These are phyloP conservation scores for Ptyas mucosa DNA, from an alignment of 2,113 vertebrate genomes.

Conservation along the genomic window DNA sequence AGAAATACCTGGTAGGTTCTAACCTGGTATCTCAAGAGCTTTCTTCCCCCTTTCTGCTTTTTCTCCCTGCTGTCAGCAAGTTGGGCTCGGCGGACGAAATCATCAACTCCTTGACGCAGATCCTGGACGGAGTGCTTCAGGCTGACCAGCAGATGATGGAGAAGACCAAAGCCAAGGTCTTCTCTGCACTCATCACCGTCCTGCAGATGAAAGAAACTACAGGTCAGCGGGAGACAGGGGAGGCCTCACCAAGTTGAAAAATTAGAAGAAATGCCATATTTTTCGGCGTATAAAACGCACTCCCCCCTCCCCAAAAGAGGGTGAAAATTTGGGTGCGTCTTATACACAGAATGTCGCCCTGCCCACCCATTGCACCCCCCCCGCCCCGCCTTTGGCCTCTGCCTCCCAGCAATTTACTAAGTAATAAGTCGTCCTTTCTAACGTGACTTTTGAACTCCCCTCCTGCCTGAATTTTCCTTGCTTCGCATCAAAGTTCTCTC, in stretches of 20 bases:
- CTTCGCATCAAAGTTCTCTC: too few relatives aligned
- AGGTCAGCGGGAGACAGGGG: conserved; percentile 64
- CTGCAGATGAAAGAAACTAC: conserved; percentile 90
- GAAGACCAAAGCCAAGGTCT: conserved; percentile 92
- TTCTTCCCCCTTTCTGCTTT: conserved; percentile 21
- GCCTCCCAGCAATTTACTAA: too few relatives aligned
- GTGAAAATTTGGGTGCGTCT: too few relatives aligned
- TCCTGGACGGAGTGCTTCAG: conserved; percentile 90
- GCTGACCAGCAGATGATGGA: conserved; percentile 91
- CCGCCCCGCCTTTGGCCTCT: too few relatives aligned
- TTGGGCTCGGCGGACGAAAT: conserved; percentile 84
- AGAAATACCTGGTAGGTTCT: conserved; percentile 4
- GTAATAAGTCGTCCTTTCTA: too few relatives aligned
- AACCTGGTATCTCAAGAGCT: conserved; percentile 39
- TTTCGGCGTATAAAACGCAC: too few relatives aligned
- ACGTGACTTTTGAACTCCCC: too few relatives aligned
- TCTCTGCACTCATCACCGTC: conserved; percentile 88
- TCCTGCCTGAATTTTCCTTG: too few relatives aligned
- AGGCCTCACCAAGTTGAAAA: not conserved
- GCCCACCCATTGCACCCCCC: too few relatives aligned
- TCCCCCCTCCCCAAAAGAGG: too few relatives aligned
- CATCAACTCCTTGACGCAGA: conserved; percentile 83
- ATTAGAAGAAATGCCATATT: too few relatives aligned
- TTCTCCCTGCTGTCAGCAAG: conserved; percentile 71
- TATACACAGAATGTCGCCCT: too few relatives aligned